These are phyloP conservation scores for Anthoscopus minutus DNA, from an alignment of 2,113 vertebrate species.

Conservation along the genomic window DNA sequence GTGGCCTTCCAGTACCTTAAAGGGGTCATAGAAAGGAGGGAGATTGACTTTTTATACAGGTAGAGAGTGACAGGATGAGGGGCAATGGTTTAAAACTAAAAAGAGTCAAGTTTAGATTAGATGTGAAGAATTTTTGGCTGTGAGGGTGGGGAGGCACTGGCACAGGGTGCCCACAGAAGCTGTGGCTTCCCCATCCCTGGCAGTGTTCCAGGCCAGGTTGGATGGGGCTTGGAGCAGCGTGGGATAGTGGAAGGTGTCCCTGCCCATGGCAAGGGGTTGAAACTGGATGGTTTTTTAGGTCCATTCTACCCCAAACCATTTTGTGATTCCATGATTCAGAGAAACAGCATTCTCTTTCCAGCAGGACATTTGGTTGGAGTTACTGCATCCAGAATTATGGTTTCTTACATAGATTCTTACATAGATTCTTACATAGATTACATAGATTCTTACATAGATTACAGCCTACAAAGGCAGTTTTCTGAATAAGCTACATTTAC, in stretches of 20 bases:
- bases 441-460: neutral
- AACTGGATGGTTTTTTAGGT: neutral
- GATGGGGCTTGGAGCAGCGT: neutral
- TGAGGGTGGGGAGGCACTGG: neutral
- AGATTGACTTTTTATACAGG: neutral
- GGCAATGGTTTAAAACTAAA: neutral
- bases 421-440: neutral
- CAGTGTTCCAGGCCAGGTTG: accelerated
- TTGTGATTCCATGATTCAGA: neutral
- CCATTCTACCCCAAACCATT: neutral
- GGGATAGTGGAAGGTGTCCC: neutral
- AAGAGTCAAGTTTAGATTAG: neutral
- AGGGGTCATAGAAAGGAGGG: neutral
- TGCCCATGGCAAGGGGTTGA: neutral
- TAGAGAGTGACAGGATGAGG: neutral
- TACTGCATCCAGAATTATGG: neutral
- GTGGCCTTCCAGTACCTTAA: neutral
- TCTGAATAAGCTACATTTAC: neutral
- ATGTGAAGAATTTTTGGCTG: neutral
- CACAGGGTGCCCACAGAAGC: accelerated
- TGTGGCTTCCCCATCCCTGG: neutral
- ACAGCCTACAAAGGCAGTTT: neutral
- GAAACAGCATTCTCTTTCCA: neutral
- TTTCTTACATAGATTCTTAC: too few relatives aligned
- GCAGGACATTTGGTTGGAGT: neutral